Base-by-base conservation (phyloP, 2,113 vertebrate species). In the Lophotis ruficrista region DNA sequence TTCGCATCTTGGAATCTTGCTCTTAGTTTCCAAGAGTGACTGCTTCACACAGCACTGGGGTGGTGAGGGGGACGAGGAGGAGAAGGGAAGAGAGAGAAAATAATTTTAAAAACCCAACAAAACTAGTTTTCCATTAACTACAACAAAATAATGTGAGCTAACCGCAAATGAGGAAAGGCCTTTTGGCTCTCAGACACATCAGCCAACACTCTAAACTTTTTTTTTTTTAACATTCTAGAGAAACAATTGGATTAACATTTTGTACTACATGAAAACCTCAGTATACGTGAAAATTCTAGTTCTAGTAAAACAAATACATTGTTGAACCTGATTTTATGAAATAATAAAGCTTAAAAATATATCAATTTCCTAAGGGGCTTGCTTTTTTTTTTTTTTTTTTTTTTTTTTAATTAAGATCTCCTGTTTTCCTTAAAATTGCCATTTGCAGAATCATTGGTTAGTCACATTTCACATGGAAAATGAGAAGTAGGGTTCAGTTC, bases 261-360 rank as follows among this genome's bases (percentile, higher is more conserved):
- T 54, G 14, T 15, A 8, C 10, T 6, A 28, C 2, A 23, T 0
- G 0, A 45, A 72, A 83, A 83, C 15, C 37, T 87, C 35, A 30
- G 30, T 72, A 47, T 10, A 24, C 2, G 6, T 4, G 8, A 51
- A 66, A 14, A 6, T n/a, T 24, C 23, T 7, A 76, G 9, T 30
- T n/a, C 30, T 38, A 35, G 62, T 45, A 50, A 72, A 72, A 43
- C 4, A 76, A 64, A 48, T 0, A 10, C 0, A 1, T 21, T 4
- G 10, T 6, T 0, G 0, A 48, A 35, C 23, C 4, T 15, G 25
- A 38, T 15, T 72, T 64, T 9, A 17, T 6, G 33, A 64, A 87
- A 50, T 24, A 69, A 61, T 5, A 24, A 73, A 73, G 24, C 23
- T 65, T 62, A 8, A 64, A 88, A 45, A 86, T 5, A 3, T 2